Evolutionary conservation across 53 echinoderm and acorn worm species (phyloP), one percentile per base, ranked within the genome.

Genomic region (Hippasteria phrygiana): DNA sequence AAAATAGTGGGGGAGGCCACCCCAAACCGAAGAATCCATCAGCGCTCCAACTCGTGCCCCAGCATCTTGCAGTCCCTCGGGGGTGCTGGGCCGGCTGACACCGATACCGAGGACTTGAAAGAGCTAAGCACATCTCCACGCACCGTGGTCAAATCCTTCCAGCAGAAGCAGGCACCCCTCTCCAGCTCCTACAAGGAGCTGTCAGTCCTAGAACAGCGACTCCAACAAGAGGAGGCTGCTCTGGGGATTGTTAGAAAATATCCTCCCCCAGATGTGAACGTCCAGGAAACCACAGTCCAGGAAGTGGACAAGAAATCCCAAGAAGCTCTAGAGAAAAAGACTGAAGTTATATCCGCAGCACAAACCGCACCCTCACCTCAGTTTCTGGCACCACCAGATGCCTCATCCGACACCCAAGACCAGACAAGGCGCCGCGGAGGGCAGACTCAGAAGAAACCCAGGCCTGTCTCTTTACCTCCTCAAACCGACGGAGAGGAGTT

Each of bases 121-220:
- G 27, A 28, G 22, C 24, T 89, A 40, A 87, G 78, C n/a, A 92
- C 94, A 22, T 96, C 96, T 4, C 96, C 96, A 2, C 87, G 94
- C 67, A 74, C 92, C 17, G 82, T 94, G 46, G 94, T 91, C 22
- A 64, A 89, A 17, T 76, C 91, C 62, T 87, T 90, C 66, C 88
- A 92, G 62, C 78, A 89, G 50, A 92, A 92, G 45, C 62, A 88
- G 5, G 77, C 92, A 1, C 95, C 92, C 59, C 85, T 90, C 5
- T 95, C 97, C 18, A 93, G 95, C 39, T 97, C 97, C 40, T 97
- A 95, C 91, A 97, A 92, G 38, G 93, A 97, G 41, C 83, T 90
- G 17, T 93, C 93, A 1, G 43, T 88, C 37, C 87, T 97, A 67
- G 91, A 92, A 71, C 91, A 94, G 87, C 66, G 77, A n/a, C 91